Percentiles rank a stretch among this genome's conserved stretches.
Evolutionary conservation across 2,113 vertebrate species (phyloP).

Genomic region (Dasyornis broadbenti): DNA sequence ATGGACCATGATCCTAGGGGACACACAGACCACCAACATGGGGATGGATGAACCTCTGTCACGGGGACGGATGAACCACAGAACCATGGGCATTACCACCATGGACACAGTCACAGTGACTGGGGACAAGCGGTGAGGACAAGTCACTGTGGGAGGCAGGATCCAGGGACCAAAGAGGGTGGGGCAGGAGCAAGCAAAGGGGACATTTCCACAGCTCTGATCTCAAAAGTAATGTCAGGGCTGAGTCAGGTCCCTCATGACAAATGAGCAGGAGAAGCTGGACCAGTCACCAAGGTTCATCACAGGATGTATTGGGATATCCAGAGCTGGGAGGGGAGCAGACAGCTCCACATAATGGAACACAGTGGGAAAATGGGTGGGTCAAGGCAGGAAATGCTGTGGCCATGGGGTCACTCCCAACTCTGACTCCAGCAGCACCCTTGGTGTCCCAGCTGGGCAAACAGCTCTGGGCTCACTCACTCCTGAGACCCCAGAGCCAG

Average conservation of each 20-base stretch:
- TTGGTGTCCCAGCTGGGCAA: not conserved
- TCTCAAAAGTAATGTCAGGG: not conserved
- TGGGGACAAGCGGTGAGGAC: not conserved
- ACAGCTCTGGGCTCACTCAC: not conserved
- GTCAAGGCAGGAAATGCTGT: not conserved
- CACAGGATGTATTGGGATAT: not conserved
- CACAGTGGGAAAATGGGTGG: not conserved
- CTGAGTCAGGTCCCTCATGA: not conserved
- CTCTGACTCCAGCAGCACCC: not conserved
- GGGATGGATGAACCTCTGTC: not conserved
- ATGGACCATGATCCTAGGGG: not conserved
- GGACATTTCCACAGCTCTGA: not conserved
- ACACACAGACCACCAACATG: not conserved
- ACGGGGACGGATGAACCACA: accelerated
- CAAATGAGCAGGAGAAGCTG: not conserved
- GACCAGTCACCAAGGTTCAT: not conserved
- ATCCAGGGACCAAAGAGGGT: not conserved
- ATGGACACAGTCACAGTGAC: not conserved
- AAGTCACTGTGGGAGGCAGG: not conserved
- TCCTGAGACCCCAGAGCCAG: not conserved
- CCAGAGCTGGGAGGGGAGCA: not conserved
- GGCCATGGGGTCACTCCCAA: not conserved
- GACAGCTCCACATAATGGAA: not conserved
- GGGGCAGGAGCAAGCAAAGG: not conserved
- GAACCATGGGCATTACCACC: not conserved